These are phyloP conservation scores for Apteryx mantelli DNA, from an alignment of 2,113 vertebrate species.

Conservation along the genomic window DNA sequence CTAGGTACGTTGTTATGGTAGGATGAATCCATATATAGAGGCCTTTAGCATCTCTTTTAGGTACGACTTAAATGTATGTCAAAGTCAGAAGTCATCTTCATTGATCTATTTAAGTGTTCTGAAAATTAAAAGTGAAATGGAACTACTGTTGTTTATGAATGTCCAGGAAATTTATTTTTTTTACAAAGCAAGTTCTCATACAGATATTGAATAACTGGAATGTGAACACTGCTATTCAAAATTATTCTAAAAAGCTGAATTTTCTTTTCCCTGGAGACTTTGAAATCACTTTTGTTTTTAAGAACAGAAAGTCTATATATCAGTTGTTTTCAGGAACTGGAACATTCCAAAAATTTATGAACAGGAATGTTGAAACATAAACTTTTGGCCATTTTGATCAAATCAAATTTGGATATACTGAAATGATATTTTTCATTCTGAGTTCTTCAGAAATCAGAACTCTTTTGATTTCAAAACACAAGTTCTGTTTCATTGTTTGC, in stretches of 20 bases:
- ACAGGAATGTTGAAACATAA: not conserved
- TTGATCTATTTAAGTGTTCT: not conserved
- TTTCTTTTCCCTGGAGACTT: not conserved
- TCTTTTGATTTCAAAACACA: not conserved
- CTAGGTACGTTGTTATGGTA: not conserved
- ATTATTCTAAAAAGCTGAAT: not conserved
- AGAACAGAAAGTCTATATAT: not conserved
- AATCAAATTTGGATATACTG: not conserved
- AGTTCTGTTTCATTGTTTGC: not conserved
- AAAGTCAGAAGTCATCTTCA: not conserved
- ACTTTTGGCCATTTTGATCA: not conserved
- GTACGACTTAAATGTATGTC: not conserved
- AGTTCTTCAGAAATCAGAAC: not conserved
- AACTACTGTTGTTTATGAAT: not conserved
- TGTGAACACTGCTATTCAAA: not conserved
- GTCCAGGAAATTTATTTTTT: not conserved
- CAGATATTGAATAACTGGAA: not conserved
- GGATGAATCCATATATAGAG: not conserved
- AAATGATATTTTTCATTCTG: not conserved
- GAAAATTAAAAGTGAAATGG: not conserved
- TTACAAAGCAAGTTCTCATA: not conserved
- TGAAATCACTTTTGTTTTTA: not conserved
- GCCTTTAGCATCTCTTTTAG: not conserved
- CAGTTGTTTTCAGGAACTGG: not conserved
- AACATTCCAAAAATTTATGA: not conserved